These are phyloP conservation scores for Caenorhabditis japonica DNA, from an alignment of 2,888 invertebrate genomes.

Conservation along the genomic window DNA sequence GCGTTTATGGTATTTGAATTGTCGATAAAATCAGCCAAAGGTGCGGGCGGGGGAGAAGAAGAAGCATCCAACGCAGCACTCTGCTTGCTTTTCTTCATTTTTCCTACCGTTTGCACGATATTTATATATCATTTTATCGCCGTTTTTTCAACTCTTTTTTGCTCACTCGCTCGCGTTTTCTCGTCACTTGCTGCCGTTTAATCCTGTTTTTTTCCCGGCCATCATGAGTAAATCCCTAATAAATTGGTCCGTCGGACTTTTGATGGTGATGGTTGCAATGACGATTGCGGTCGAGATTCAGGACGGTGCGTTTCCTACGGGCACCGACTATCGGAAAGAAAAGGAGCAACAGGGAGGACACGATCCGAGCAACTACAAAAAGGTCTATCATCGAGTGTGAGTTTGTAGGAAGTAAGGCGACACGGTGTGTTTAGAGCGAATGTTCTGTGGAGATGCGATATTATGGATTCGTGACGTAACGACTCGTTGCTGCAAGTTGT, in stretches of 20 bases:
- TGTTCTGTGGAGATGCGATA: no score
- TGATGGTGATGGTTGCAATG: slow-evolving; percentile 7
- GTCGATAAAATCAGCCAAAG: slow-evolving; percentile 23
- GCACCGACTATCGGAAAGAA: slow-evolving; percentile 33
- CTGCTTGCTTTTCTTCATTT: slow-evolving; percentile 1
- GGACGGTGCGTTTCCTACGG: slow-evolving; percentile 30
- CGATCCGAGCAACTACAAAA: slow-evolving; percentile 35
- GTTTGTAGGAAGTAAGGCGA: no score
- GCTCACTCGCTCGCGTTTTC: background rate
- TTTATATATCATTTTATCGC: slow-evolving; percentile 28
- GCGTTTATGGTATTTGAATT: slow-evolving; percentile 44
- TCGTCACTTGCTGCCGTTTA: background rate
- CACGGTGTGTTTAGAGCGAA: no score
- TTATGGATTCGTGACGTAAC: no score
- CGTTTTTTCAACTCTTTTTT: background rate
- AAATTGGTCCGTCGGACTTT: slow-evolving; percentile 8
- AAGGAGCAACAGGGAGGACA: slow-evolving; percentile 21
- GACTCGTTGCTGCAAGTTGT: no score
- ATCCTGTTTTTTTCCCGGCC: slow-evolving; percentile 7
- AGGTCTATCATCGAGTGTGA: slow-evolving; percentile 43
- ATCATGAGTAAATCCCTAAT: background rate
- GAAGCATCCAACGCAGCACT: slow-evolving; percentile 8
- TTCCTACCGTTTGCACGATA: slow-evolving; percentile 29
- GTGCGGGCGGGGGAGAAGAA: slow-evolving; percentile 13
- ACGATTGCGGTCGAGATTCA: slow-evolving; percentile 17